Evolutionary conservation across 2,888 invertebrate species (phyloP).

Genomic region (Cactoblastis cactorum): DNA sequence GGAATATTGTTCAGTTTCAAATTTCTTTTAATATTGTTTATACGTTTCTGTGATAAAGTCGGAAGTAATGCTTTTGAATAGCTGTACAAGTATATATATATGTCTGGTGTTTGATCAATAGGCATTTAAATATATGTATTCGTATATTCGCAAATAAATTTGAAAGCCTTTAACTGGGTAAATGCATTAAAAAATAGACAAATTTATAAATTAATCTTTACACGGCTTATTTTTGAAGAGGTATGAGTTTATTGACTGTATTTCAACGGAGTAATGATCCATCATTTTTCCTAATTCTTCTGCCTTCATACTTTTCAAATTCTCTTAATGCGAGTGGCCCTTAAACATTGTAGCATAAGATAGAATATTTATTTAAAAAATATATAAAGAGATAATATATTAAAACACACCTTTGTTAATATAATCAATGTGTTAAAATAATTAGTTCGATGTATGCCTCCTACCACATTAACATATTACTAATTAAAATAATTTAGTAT

Average conservation of each 20-base stretch:
- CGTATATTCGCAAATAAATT: too few species aligned
- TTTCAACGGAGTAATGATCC: not conserved
- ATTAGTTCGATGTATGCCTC: not conserved
- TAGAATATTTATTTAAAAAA: slow-evolving; percentile 41
- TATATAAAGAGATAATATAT: slow-evolving; percentile 50
- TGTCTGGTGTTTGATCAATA: too few species aligned
- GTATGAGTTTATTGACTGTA: not conserved
- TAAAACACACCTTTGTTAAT: slow-evolving; percentile 43
- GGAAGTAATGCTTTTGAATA: too few species aligned
- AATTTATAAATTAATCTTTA: too few species aligned
- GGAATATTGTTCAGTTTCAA: not conserved
- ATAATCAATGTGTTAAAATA: slow-evolving; percentile 19
- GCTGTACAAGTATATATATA: too few species aligned
- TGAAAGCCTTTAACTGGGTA: too few species aligned
- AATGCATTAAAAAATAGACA: too few species aligned
- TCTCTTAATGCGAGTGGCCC: slow-evolving; percentile 16
- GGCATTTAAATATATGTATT: too few species aligned
- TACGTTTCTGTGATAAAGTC: too few species aligned
- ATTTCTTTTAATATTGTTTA: not conserved
- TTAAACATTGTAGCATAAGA: slow-evolving; percentile 25
- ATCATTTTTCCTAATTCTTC: not conserved
- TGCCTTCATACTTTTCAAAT: not conserved
- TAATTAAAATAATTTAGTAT: slow-evolving; percentile 6
- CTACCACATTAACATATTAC: not conserved
- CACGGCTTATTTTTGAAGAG: too few species aligned